These are phyloP conservation scores for Muricea muricata DNA, from an alignment of 92 coral and sea anemone genomes.

Conservation along the genomic window DNA sequence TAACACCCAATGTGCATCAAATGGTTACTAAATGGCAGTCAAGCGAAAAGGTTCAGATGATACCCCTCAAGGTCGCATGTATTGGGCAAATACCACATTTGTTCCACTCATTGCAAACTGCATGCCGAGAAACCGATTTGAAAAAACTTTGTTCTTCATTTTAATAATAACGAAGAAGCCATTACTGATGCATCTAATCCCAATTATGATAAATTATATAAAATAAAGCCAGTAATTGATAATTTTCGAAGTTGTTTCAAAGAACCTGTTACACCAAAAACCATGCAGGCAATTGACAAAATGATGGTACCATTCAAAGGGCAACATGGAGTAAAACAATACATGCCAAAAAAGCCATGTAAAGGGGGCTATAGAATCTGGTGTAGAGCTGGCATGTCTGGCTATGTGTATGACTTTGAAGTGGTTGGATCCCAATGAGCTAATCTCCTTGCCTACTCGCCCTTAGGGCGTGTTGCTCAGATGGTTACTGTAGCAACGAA, in stretches of 20 bases:
- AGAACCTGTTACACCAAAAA: slow-evolving; percentile 8
- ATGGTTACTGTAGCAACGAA: no score
- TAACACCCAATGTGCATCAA: slow-evolving; percentile 6
- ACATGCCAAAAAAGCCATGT: slow-evolving; percentile 38
- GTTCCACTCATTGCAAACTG: slow-evolving; percentile 25
- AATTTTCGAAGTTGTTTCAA: slow-evolving; percentile 2
- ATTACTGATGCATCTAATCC: slow-evolving; percentile 11
- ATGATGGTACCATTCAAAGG: slow-evolving; percentile 43
- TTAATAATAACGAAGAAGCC: slow-evolving; percentile 18
- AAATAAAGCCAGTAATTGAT: slow-evolving; percentile 34
- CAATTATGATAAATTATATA: slow-evolving; percentile 21
- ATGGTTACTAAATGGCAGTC: slow-evolving; percentile 4
- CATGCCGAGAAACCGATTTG: slow-evolving; percentile 26
- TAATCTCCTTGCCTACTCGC: no score
- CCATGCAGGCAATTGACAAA: slow-evolving; percentile 10
- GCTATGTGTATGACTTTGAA: slow-evolving; percentile 29
- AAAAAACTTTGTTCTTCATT: slow-evolving; percentile 31
- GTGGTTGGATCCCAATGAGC: neutral
- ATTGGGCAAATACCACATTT: slow-evolving; percentile 15
- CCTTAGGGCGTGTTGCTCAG: no score
- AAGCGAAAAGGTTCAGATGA: neutral
- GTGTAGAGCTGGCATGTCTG: slow-evolving; percentile 40
- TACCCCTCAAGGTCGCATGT: slow-evolving; percentile 13
- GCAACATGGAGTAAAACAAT: slow-evolving; percentile 17
- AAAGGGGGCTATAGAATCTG: slow-evolving; percentile 38